A percentile compares a stretch with the other conserved stretches of the same genome.
Conservation (phyloP, 2,113 vertebrate genomes). For the Damaliscus lunatus region DNA sequence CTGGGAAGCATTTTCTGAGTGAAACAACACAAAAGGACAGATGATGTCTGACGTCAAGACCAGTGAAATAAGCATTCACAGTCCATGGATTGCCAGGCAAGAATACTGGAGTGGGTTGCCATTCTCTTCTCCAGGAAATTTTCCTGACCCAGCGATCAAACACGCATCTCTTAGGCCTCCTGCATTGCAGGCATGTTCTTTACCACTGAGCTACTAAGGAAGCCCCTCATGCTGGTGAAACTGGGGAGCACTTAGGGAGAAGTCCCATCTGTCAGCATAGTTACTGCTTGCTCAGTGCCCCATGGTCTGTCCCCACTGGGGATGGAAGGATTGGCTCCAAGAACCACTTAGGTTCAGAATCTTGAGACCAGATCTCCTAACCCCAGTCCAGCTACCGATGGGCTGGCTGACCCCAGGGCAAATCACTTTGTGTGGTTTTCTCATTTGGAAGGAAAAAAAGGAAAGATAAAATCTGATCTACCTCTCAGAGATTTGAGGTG, state of each 20-base stretch:
- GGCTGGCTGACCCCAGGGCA: conserved; percentile 53
- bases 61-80: not conserved
- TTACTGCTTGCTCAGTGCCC: not conserved
- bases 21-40: not conserved
- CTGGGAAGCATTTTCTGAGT: not conserved
- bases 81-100: not conserved
- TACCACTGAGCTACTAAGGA: not conserved
- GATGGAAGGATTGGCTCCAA: not conserved
- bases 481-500: conserved; percentile 50
- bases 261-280: not conserved
- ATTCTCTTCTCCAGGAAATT: not conserved
- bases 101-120: not conserved
- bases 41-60: not conserved
- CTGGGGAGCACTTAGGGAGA: not conserved
- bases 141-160: not conserved
- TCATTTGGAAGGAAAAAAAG: conserved; percentile 11
- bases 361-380: not conserved
- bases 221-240: not conserved
- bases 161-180: not conserved
- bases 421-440: conserved; percentile 55
- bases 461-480: conserved; percentile 66
- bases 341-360: not conserved
- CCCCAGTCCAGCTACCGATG: not conserved
- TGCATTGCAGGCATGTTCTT: not conserved
- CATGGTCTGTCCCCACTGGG: accelerated